Percentiles rank a stretch among this genome's conserved stretches.
Conservation (phyloP, 2,113 vertebrate genomes). For the Lepisosteus osseus region DNA sequence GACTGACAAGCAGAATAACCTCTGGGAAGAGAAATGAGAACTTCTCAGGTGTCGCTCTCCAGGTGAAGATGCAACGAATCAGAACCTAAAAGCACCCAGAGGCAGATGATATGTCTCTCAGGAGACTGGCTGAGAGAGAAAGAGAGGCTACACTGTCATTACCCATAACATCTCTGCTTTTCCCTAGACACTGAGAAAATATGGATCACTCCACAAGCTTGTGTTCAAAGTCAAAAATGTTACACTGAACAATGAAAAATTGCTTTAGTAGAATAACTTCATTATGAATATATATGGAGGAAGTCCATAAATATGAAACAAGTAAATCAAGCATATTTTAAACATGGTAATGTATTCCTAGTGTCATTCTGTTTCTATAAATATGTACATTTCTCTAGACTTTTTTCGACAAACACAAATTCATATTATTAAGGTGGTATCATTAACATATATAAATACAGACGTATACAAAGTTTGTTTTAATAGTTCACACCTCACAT, state of each 20-base stretch:
- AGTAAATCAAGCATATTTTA: background rate
- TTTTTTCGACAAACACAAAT: too few relatives aligned
- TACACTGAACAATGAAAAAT: constrained; percentile 5
- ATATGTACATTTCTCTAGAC: too few relatives aligned
- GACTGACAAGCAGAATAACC: constrained; percentile 49
- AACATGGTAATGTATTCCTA: too few relatives aligned
- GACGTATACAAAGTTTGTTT: too few relatives aligned
- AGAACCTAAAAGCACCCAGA: constrained; percentile 46
- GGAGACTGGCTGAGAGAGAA: constrained; percentile 30
- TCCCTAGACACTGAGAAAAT: constrained; percentile 22
- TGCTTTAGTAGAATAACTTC: background rate
- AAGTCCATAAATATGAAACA: background rate
- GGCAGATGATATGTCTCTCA: constrained; percentile 31
- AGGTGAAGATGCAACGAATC: constrained; percentile 47
- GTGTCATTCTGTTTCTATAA: too few relatives aligned
- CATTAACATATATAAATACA: too few relatives aligned
- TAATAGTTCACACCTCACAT: too few relatives aligned
- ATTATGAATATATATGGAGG: background rate
- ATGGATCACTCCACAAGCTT: constrained; percentile 26
- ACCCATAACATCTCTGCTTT: constrained; percentile 21
- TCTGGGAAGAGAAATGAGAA: constrained; percentile 40
- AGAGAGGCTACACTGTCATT: constrained; percentile 23
- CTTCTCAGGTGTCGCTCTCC: constrained; percentile 45
- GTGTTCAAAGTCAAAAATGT: constrained; percentile 28
- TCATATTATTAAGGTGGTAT: too few relatives aligned